Conservation (phyloP, 2,113 vertebrate species). For the Athene cunicularia region DNA sequence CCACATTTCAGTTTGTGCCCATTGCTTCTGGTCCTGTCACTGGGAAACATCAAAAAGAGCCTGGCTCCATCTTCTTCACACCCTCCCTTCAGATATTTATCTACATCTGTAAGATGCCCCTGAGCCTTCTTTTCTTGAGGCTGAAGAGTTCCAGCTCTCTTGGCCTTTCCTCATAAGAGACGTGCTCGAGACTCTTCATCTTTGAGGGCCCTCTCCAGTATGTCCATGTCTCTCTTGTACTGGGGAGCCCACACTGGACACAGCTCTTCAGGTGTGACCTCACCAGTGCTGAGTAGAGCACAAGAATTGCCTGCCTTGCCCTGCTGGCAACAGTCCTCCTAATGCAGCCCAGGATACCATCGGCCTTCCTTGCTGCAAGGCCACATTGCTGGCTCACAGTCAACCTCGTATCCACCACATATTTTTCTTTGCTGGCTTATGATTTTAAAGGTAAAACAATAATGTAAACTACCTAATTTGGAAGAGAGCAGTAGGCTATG, state of each 20-base stretch:
- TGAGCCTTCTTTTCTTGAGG: neutral
- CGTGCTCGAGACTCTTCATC: neutral
- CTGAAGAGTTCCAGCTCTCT: neutral
- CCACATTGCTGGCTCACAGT: rapidly evolving
- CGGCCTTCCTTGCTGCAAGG: neutral
- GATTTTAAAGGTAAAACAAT: neutral
- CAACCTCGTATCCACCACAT: neutral
- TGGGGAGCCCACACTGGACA: neutral
- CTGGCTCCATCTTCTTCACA: neutral
- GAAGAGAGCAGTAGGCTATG: neutral
- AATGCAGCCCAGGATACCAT: neutral
- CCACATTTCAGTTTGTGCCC: neutral
- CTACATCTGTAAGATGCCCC: neutral
- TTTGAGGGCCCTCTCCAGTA: neutral
- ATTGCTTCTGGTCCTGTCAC: neutral
- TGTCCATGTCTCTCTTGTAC: neutral
- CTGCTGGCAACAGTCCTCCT: neutral
- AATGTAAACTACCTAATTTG: neutral
- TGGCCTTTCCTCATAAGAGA: neutral
- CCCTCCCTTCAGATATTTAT: neutral
- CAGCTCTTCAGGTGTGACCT: neutral
- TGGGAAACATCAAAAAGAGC: neutral
- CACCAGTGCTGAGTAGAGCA: neutral
- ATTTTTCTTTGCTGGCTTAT: neutral
- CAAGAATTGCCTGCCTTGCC: neutral